Base-by-base conservation (phyloP, 1,140 invertebrate genomes). In the Sipha flava region DNA sequence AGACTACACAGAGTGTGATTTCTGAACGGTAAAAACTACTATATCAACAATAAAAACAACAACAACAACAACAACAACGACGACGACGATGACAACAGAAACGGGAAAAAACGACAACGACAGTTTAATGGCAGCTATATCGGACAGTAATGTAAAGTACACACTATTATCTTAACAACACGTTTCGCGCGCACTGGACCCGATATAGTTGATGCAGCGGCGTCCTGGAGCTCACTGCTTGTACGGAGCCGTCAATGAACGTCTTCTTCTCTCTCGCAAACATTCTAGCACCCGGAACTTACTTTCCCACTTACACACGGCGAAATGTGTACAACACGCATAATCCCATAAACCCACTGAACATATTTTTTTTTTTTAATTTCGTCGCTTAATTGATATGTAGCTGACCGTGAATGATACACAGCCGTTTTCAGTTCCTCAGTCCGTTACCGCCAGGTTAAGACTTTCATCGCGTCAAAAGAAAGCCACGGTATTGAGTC, bases 221-320 rank as follows among this genome's bases (percentile, higher is more conserved):
- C 34, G 73, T 77, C 34, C 16, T 43, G 37, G 49, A 73, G n/a
- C n/a, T 2, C 70, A 73, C 70, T 73, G 34, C 47, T 73, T 47
- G 70, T 73, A 23, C 23, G 34, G 23, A 18, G 49, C 21, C 34
- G 40, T 77, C 52, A 4, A 16, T 16, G 52, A 57, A 77, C 34
- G 52, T 75, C 73, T 57, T 77, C 73, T 57, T 77, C 66, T 77
- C 31, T 37, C 34, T 57, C 34, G 49, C 31, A 4, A 23, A 57
- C 47, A 40, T 77, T 77, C 73, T 40, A 43, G 40, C 73, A 77
- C 73, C 73, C 73, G 73, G 73, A 77, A 77, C 73, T 77, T 40
- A 57, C 73, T 77, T 77, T 77, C 73, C 73, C 73, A 77, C 73
- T 77, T 40, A 77, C 52, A 37, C 21, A 23, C 23, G 37, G 21